These are phyloP conservation scores for Drosophila funebris DNA, from an alignment of 1,140 invertebrate species.

Conservation along the genomic window DNA sequence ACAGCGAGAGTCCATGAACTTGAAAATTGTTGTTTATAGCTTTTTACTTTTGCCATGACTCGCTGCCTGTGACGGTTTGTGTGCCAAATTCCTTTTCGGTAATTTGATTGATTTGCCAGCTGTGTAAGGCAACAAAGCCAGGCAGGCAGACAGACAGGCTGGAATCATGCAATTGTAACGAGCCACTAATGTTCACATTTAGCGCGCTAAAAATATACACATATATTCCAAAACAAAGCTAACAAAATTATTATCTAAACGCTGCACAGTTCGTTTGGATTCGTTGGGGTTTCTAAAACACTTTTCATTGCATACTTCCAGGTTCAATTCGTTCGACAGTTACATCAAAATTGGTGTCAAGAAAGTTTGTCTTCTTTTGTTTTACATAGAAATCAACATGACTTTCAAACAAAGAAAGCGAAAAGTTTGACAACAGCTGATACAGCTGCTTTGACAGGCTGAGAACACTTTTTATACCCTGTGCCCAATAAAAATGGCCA, in stretches of 20 bases:
- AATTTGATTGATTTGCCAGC: constrained; percentile 78
- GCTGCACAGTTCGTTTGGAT: background rate
- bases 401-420: constrained; percentile 29
- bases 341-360: constrained; percentile 47
- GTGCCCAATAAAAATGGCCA: too few relatives aligned
- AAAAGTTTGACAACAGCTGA: constrained; percentile 36
- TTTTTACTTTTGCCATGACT: constrained; percentile 8
- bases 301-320: constrained; percentile 25
- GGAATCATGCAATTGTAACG: constrained; percentile 77
- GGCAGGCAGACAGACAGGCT: background rate
- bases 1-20: constrained; percentile 58
- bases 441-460: constrained; percentile 6
- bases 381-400: constrained; percentile 32
- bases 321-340: constrained; percentile 32
- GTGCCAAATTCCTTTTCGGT: constrained; percentile 60
- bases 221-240: constrained; percentile 9
- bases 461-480: too few relatives aligned
- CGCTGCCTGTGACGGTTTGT: constrained; percentile 6
- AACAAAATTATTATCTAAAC: constrained; percentile 34
- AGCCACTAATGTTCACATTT: constrained; percentile 77
- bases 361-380: constrained; percentile 29
- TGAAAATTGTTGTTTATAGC: constrained; percentile 54
- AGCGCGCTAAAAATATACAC: constrained; percentile 49
- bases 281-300: too few relatives aligned
- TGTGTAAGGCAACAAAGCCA: constrained; percentile 36